These are phyloP conservation scores for Catamblyrhynchus diadema DNA, from an alignment of 2,797 vertebrate species.

Conservation along the genomic window DNA sequence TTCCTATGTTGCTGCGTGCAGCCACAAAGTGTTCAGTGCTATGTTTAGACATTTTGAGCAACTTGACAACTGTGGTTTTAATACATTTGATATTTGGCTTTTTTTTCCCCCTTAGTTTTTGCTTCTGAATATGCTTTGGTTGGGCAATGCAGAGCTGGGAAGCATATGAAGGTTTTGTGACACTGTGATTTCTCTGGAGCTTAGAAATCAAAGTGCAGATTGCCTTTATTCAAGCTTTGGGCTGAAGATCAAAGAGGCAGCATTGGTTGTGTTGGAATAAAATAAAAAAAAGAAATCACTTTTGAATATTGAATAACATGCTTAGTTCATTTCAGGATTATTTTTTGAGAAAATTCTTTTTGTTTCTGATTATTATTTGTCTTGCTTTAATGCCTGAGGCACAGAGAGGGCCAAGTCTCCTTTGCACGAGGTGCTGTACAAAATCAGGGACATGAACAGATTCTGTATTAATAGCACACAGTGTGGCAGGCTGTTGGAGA, in stretches of 20 bases:
- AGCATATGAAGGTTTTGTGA: not conserved
- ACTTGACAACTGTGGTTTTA: not conserved
- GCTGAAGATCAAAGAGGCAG: slow-evolving; percentile 43
- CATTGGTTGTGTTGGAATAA: not conserved
- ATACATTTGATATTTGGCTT: not conserved
- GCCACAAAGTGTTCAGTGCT: not conserved
- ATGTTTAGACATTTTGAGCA: not conserved
- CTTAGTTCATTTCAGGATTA: not conserved
- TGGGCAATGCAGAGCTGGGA: not conserved
- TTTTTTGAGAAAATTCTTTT: not conserved
- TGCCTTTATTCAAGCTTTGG: slow-evolving; percentile 40
- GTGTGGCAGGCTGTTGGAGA: not conserved
- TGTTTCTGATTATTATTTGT: not conserved
- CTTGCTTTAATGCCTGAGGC: not conserved
- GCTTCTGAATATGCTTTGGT: not conserved
- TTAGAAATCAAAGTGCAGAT: slow-evolving; percentile 36
- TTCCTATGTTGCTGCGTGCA: not conserved
- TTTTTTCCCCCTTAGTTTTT: accelerated
- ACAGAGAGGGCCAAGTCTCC: not conserved
- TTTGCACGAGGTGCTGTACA: not conserved
- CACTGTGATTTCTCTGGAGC: slow-evolving; percentile 11
- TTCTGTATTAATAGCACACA: not conserved
- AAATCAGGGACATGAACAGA: not conserved
- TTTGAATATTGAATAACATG: slow-evolving; percentile 7
- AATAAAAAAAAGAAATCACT: not conserved